Percentiles rank a stretch among this genome's conserved stretches.
Evolutionary conservation across 1,140 invertebrate species (phyloP).

Genomic region (Aphaenogaster ashmeadi): DNA sequence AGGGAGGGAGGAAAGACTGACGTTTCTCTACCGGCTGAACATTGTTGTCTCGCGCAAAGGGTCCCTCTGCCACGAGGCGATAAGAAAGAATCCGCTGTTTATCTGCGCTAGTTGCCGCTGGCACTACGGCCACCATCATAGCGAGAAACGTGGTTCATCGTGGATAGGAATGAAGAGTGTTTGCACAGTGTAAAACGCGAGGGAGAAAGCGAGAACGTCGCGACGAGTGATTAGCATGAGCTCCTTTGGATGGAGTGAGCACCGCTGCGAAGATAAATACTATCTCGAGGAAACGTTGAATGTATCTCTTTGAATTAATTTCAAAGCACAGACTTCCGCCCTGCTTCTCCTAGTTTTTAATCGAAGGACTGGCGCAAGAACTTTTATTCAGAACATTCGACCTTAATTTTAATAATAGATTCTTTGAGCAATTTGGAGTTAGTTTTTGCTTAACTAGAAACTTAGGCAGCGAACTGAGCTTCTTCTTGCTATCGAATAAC

Average conservation of each 20-base stretch:
- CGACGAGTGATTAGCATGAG: conserved; percentile 46
- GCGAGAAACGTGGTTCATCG: not conserved
- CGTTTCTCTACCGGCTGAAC: conserved; percentile 66
- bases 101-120: conserved; percentile 53
- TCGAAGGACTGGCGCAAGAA: conserved; percentile 28
- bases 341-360: conserved; percentile 41
- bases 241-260: conserved; percentile 26
- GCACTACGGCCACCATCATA: not conserved
- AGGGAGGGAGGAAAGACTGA: not conserved
- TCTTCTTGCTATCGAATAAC: conserved; percentile 21
- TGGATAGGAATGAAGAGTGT: conserved; percentile 32
- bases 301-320: conserved; percentile 59
- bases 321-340: conserved; percentile 39
- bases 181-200: conserved; percentile 20
- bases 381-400: conserved; percentile 23
- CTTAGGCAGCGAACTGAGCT: not conserved
- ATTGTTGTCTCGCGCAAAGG: conserved; percentile 62
- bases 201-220: conserved; percentile 33
- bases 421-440: conserved; percentile 43
- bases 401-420: conserved; percentile 57
- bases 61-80: conserved; percentile 65
- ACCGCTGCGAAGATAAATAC: conserved; percentile 40
- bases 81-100: conserved; percentile 75
- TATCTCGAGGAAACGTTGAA: conserved; percentile 32
- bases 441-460: conserved; percentile 32